A percentile compares a stretch with the other conserved stretches of the same genome.
Conservation (phyloP, 1,140 invertebrate genomes). For the Parapsyche elsis region DNA sequence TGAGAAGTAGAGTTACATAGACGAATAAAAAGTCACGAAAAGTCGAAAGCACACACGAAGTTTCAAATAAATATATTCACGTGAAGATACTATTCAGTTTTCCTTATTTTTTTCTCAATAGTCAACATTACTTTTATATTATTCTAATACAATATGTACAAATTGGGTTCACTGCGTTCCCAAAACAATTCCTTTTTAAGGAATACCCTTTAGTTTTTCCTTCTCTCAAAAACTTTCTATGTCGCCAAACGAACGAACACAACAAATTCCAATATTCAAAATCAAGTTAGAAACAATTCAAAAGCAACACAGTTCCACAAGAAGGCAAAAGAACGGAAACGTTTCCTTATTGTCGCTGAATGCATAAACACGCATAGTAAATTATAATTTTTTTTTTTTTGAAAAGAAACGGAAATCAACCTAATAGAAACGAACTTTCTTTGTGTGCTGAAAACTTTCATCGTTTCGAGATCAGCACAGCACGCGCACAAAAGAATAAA, state of each 20-base stretch:
- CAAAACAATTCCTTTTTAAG: conserved; percentile 10
- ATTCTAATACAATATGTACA: conserved; percentile 1
- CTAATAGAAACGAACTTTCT: too few relatives aligned
- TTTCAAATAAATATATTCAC: too few relatives aligned
- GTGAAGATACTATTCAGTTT: too few relatives aligned
- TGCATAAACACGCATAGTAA: neutral
- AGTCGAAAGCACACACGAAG: too few relatives aligned
- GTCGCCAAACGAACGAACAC: neutral
- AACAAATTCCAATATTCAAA: neutral
- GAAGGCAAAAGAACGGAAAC: too few relatives aligned
- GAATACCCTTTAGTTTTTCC: neutral
- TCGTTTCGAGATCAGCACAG: neutral
- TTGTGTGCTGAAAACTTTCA: too few relatives aligned
- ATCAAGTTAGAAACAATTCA: neutral
- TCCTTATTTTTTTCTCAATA: neutral
- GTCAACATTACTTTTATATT: neutral
- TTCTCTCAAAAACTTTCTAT: neutral
- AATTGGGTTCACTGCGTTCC: conserved; percentile 2
- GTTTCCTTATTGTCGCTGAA: neutral
- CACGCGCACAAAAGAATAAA: neutral
- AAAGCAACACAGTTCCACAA: neutral
- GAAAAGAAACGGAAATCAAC: too few relatives aligned
- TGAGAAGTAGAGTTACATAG: too few relatives aligned
- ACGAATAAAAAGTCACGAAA: too few relatives aligned
- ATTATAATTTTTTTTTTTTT: too few relatives aligned